These are phyloP conservation scores for Bovichtus diacanthus DNA, from an alignment of 2,797 vertebrate species.

Conservation along the genomic window DNA sequence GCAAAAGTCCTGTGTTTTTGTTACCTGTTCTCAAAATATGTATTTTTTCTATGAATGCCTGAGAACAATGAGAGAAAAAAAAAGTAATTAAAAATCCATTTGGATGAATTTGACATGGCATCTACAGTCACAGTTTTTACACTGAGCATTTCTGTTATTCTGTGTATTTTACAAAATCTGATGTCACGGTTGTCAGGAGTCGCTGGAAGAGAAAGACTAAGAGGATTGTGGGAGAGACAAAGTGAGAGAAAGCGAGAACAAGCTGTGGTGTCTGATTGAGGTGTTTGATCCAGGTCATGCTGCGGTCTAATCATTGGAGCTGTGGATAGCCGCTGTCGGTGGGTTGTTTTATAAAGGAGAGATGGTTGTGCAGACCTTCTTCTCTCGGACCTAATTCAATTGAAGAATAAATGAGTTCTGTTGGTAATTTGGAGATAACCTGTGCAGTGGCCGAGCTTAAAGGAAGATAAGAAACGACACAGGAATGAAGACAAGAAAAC, in stretches of 20 bases:
- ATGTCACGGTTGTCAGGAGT: constrained; percentile 15
- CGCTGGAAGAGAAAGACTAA: constrained; percentile 11
- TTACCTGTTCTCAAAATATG: not conserved
- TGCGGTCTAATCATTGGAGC: constrained; percentile 68
- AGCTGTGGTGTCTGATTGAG: constrained; percentile 66
- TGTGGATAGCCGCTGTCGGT: constrained; percentile 57
- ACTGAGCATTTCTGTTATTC: constrained; percentile 5
- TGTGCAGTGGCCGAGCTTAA: constrained; percentile 77
- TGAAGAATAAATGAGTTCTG: constrained; percentile 88
- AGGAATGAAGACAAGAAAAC: constrained; percentile 84
- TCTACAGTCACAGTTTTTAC: not conserved
- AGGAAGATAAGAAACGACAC: constrained; percentile 80
- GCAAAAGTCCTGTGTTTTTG: not conserved
- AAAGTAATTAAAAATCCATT: constrained; percentile 9
- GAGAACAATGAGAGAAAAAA: not conserved
- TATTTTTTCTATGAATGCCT: not conserved
- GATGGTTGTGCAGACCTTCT: constrained; percentile 60
- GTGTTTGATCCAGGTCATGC: constrained; percentile 75
- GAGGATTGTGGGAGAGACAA: constrained; percentile 51
- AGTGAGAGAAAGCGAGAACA: constrained; percentile 26
- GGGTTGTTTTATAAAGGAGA: constrained; percentile 70
- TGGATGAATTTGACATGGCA: not conserved
- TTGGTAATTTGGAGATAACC: constrained; percentile 88
- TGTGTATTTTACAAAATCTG: constrained; percentile 18
- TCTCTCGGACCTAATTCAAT: constrained; percentile 82